phyloP scores from a whole-genome alignment of 2,797 vertebrate species.

The Gymnoscopelus microlampas region DNA sequence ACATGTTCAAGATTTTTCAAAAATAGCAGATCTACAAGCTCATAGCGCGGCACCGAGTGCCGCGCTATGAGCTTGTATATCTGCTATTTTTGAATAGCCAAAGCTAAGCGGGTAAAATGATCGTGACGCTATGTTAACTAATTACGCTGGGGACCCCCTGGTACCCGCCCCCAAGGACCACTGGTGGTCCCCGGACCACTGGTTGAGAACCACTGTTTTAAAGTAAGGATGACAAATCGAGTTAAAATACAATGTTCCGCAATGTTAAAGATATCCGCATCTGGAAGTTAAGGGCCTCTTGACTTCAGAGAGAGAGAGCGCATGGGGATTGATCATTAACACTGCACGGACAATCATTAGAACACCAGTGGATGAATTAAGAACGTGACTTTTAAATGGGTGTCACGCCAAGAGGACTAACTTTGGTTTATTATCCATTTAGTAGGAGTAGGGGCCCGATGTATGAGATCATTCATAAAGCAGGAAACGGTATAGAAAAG shows the following conservation, averaged over 20 bases:
- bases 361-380: conserved; percentile 25
- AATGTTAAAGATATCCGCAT: conserved; percentile 41
- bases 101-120: too few species aligned
- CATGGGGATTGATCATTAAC: conserved; percentile 12
- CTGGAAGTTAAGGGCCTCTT: conserved; percentile 19
- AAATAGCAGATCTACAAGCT: too few species aligned
- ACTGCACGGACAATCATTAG: conserved; percentile 16
- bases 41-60: too few species aligned
- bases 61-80: too few species aligned
- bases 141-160: too few species aligned
- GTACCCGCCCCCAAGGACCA: too few species aligned
- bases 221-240: conserved; percentile 32
- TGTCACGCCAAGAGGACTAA: conserved; percentile 30
- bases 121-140: too few species aligned
- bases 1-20: too few species aligned
- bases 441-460: conserved; percentile 42
- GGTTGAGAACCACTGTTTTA: not conserved
- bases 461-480: conserved; percentile 50
- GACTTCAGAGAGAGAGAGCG: conserved; percentile 16
- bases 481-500: conserved; percentile 57
- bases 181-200: too few species aligned
- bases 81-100: too few species aligned
- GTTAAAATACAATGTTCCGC: conserved; percentile 39
- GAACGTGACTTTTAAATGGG: conserved; percentile 26
- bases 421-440: conserved; percentile 39